Conservation (phyloP, 2,797 vertebrate species). For the Acanthurus lineatus region DNA sequence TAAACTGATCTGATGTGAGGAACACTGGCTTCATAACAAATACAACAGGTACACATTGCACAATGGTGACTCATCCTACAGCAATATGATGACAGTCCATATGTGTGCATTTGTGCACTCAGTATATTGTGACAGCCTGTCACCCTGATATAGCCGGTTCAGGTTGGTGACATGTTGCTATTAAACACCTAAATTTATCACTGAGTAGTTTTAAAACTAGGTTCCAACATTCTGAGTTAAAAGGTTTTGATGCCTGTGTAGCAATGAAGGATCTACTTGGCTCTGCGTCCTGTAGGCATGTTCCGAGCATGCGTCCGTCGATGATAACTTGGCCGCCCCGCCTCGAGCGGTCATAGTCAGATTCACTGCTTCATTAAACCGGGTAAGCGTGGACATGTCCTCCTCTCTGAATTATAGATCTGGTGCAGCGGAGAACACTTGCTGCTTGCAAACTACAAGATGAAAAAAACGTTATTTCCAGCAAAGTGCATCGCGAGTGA, state of each 20-base stretch:
- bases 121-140: slow-evolving; percentile 6
- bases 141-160: neutral
- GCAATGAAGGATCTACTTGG: neutral
- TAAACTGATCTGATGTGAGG: slow-evolving; percentile 19
- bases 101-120: neutral
- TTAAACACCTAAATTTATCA: neutral
- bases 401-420: slow-evolving; percentile 73
- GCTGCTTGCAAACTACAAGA: slow-evolving; percentile 45
- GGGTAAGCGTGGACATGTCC: slow-evolving; percentile 53
- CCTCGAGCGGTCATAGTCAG: slow-evolving; percentile 49
- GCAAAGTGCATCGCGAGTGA: slow-evolving; percentile 49
- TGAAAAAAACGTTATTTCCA: slow-evolving; percentile 51
- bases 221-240: neutral
- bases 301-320: slow-evolving; percentile 18
- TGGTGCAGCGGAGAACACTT: slow-evolving; percentile 48
- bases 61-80: slow-evolving; percentile 5
- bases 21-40: slow-evolving; percentile 16
- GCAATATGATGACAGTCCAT: neutral
- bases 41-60: neutral
- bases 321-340: slow-evolving; percentile 8
- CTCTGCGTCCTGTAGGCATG: neutral
- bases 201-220: neutral
- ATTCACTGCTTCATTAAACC: slow-evolving; percentile 73
- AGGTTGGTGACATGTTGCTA: neutral
- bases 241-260: neutral